Evolutionary conservation across 2,113 vertebrate genomes (phyloP).

Genomic region (Leucosticte australis): DNA sequence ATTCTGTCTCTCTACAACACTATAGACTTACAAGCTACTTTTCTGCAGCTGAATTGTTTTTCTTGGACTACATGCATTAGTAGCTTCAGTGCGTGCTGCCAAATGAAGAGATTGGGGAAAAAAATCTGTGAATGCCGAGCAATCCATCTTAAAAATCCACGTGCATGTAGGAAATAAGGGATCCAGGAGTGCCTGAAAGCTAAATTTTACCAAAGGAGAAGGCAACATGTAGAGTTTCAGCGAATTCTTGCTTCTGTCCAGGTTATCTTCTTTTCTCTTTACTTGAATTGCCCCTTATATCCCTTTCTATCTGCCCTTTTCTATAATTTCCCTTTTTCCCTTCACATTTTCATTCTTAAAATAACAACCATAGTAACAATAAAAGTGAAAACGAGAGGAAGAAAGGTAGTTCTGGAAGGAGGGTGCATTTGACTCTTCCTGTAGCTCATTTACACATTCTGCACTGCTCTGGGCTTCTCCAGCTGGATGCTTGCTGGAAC

Average conservation of each 20-base stretch:
- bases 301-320: background rate
- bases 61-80: background rate
- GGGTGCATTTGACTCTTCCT: background rate
- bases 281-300: background rate
- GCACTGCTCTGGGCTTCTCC: background rate
- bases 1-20: background rate
- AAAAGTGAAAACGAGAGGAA: background rate
- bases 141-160: slow-evolving; percentile 54
- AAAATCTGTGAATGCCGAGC: slow-evolving; percentile 3
- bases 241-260: background rate
- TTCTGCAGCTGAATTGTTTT: background rate
- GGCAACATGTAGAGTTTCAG: background rate
- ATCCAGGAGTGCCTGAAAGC: background rate
- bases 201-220: background rate
- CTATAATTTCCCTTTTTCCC: background rate
- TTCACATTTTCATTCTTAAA: background rate
- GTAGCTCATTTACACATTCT: background rate
- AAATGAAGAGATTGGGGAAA: background rate
- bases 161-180: background rate
- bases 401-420: background rate
- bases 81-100: background rate
- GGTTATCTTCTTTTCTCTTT: background rate
- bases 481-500: background rate
- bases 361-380: background rate
- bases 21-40: background rate